Base-by-base conservation (phyloP, 2,113 vertebrate genomes). In the Alaudala cheleensis region DNA sequence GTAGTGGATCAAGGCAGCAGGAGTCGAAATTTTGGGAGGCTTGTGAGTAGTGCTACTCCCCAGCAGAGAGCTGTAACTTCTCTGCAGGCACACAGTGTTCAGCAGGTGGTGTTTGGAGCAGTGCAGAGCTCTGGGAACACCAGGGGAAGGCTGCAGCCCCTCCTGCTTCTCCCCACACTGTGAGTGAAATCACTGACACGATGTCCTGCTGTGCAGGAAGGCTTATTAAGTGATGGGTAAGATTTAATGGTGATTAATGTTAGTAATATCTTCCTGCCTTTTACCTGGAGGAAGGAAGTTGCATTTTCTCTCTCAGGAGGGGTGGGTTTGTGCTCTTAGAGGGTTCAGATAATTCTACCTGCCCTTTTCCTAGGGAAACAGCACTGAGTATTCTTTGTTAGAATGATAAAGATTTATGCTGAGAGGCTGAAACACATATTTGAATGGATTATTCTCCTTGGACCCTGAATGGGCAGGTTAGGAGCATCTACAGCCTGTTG, bases 51-150 rank as follows among this genome's bases (percentile, higher is more conserved):
- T 9, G 1, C 80, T 64, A 61, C 33, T 91, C 53, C 39, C 33
- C 2, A 2, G 13, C 4, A 9, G 20, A 49, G 89, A 64, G 57
- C 58, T 44, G 34, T 6, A 3, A 5, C 51, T 33, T 54, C 71
- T 49, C 24, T 17, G 2, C 0, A 22, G 60, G 14, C 65, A 42
- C 3, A 0, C 5, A 5, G 1, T 2, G 47, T 13, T 65, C 4
- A 22, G 26, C 57, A 29, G 16, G 6, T 4, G 1, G 4, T n/a
- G 23, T 33, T 25, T 5, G 8, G 4, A 5, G 44, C 3, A 18
- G 49, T 11, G 19, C 50, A 13, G 72, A 61, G 77, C 50, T 66
- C 23, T 25, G 65, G 49, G 19, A 73, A 7, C 1, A 3, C 9
- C 5, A 4, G 34, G 17, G 40, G 11, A 72, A 45, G 14, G 54